Base-by-base conservation (phyloP, 2,113 vertebrate species). In the Galemys pyrenaicus region DNA sequence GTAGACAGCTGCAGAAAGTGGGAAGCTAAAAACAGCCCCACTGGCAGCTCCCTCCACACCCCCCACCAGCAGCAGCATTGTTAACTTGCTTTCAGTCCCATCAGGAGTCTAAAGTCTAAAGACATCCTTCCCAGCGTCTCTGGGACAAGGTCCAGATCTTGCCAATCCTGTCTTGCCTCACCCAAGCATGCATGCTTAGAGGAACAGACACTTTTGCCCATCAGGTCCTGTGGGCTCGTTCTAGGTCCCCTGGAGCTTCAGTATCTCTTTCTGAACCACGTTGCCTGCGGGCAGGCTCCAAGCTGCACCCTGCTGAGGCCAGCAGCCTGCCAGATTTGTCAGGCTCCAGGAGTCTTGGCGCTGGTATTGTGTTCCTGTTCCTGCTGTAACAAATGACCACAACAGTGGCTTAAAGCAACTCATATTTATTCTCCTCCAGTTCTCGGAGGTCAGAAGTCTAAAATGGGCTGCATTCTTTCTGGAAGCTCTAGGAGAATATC, bases 71-170 rank as follows among this genome's bases (percentile, higher is more conserved):
- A 17, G 16, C 44, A 73, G 28, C 24, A 35, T 4, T n/a, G 65
- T 3, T 46, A 41, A 54, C 15, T n/a, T 77, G 35, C 44, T 91
- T 7, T 28, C 35, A 24, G 9, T 22, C 68, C 9, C 20, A 9
- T 64, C 28, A 73, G 62, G 56, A 0, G 0, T n/a, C 78, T 51
- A 51, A 51, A 0, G 0, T n/a, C 82, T 51, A 49, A 49, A 49
- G 46, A 49, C 32, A 3, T 62, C 51, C 75, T 70, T 28, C 56
- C 44, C 37, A 58, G 11, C 20, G 30, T 2, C 20, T 56, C 39
- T 32, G 10, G 30, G 62, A 51, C 10, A 32, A 24, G 49, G 37
- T 1, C n/a, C 20, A 26, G 68, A 22, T 67, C 77, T 78, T 49
- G 35, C 32, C n/a, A 4, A 49, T 10, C 49, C 28, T 15, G 22